A percentile compares a stretch with the other conserved stretches of the same genome.
Conservation (phyloP, 2,888 invertebrate genomes). For the Zygothrica quintamaculata region DNA sequence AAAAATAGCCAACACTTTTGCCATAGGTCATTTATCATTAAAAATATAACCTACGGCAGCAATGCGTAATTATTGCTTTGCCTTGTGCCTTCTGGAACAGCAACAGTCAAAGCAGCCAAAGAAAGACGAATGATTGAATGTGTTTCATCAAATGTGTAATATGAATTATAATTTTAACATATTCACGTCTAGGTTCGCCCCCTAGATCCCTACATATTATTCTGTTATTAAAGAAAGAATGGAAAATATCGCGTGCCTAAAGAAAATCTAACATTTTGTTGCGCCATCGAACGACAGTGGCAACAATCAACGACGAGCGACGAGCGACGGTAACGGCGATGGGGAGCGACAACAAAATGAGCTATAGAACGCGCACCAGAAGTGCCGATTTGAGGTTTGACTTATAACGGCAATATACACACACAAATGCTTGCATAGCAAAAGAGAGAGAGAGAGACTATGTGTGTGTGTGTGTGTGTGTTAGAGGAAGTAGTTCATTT, state of each 20-base stretch:
- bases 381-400: constrained; percentile 80
- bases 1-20: constrained; percentile 77
- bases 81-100: constrained; percentile 15
- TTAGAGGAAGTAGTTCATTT: too few relatives aligned
- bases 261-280: constrained; percentile 77
- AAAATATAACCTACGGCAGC: constrained; percentile 72
- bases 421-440: constrained; percentile 10
- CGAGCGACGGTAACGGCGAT: constrained; percentile 34
- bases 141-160: constrained; percentile 80
- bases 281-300: constrained; percentile 59
- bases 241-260: constrained; percentile 70
- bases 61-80: constrained; percentile 77
- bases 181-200: constrained; percentile 44
- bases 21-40: constrained; percentile 75
- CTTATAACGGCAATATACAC: constrained; percentile 56
- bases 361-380: constrained; percentile 70
- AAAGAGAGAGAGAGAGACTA: constrained; percentile 5
- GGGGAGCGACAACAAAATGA: constrained; percentile 65
- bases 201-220: neutral
- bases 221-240: neutral
- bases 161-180: constrained; percentile 79
- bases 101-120: constrained; percentile 4
- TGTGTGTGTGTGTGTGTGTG: constrained; percentile 4
- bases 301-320: constrained; percentile 60
- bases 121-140: constrained; percentile 70